A percentile compares a stretch with the other conserved stretches of the same genome.
These are phyloP conservation scores for Harpalus rufipes DNA, from an alignment of 2,888 invertebrate species.

Conservation along the genomic window DNA sequence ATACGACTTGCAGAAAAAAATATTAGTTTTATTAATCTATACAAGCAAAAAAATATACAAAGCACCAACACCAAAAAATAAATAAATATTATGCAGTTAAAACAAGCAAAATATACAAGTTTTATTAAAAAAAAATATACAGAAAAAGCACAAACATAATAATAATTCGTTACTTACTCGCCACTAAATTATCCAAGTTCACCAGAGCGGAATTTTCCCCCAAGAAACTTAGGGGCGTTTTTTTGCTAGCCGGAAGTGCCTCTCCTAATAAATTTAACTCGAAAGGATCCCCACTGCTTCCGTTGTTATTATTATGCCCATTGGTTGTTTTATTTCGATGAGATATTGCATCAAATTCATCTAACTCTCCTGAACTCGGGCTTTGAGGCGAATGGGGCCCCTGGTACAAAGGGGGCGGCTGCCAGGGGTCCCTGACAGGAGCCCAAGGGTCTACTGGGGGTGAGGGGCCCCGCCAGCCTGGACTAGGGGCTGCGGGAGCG, in stretches of 20 bases:
- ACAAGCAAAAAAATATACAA: too few species aligned
- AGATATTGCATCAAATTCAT: constrained; percentile 92
- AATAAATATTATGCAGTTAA: too few species aligned
- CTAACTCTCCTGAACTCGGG: constrained; percentile 80
- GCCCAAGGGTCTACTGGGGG: constrained; percentile 82
- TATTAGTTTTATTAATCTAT: too few species aligned
- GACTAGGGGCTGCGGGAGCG: constrained; percentile 81
- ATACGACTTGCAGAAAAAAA: too few species aligned
- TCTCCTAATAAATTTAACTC: constrained; percentile 83
- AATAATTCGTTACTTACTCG: constrained; percentile 74
- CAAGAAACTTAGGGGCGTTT: constrained; percentile 96
- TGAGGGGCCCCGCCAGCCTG: constrained; percentile 78
- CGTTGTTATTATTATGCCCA: constrained; percentile 36
- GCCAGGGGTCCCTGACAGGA: constrained; percentile 73
- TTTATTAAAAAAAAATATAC: constrained; percentile 6
- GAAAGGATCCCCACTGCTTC: constrained; percentile 81
- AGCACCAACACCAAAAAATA: too few species aligned
- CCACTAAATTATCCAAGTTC: constrained; percentile 97
- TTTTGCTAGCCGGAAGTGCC: constrained; percentile 83
- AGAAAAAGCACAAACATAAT: constrained; percentile 39
- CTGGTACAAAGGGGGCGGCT: constrained; percentile 29
- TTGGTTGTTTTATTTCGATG: constrained; percentile 80
- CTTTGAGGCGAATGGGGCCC: constrained; percentile 77
- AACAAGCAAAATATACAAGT: too few species aligned
- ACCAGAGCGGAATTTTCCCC: constrained; percentile 98